These are phyloP conservation scores for Lagopus leucura DNA, from an alignment of 2,113 vertebrate genomes.

Conservation along the genomic window DNA sequence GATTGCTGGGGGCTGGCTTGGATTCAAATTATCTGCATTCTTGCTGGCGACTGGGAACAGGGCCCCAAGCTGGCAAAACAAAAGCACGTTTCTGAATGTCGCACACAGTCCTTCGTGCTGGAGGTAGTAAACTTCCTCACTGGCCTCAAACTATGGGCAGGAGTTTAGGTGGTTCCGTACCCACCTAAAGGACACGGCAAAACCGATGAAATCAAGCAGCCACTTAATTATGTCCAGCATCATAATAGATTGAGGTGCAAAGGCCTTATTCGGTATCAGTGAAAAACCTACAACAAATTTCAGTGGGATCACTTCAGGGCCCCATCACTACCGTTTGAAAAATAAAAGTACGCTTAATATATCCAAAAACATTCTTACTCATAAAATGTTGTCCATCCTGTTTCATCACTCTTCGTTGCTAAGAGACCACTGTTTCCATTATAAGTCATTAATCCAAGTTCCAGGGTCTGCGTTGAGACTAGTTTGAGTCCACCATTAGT, in stretches of 20 bases:
- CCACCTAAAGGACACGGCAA: not conserved
- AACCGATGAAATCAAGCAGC: not conserved
- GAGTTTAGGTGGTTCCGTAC: not conserved
- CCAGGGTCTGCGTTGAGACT: constrained; percentile 89
- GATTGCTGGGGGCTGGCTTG: not conserved
- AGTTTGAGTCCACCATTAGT: constrained; percentile 89
- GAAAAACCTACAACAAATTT: constrained; percentile 24
- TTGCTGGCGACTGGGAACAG: not conserved
- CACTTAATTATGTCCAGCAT: not conserved
- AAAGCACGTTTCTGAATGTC: accelerated
- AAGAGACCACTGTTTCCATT: constrained; percentile 92
- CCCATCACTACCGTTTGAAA: constrained; percentile 24
- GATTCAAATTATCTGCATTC: not conserved
- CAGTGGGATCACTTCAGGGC: not conserved
- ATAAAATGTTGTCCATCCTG: constrained; percentile 98
- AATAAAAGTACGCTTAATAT: constrained; percentile 53
- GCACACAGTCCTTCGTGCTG: not conserved
- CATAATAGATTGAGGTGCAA: not conserved
- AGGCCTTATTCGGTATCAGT: not conserved
- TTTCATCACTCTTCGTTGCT: constrained; percentile 96
- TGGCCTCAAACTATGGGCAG: not conserved
- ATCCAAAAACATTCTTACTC: constrained; percentile 87
- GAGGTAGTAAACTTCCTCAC: not conserved
- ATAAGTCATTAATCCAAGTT: constrained; percentile 95
- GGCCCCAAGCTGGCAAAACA: not conserved